These are phyloP conservation scores for Palythoa heliodiscus DNA, from an alignment of 92 coral and sea anemone genomes.

Conservation along the genomic window DNA sequence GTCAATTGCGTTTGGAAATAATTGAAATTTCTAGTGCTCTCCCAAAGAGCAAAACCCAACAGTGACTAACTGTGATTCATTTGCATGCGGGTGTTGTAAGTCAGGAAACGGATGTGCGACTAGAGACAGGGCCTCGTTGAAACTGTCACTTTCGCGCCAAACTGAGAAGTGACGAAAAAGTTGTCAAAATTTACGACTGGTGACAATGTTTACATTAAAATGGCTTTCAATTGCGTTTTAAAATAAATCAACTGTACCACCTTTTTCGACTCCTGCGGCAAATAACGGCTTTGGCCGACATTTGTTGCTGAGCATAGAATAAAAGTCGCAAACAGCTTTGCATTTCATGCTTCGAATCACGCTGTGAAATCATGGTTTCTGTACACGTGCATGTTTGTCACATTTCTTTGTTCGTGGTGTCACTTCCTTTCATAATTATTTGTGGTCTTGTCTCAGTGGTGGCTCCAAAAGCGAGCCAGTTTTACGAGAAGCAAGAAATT, in stretches of 20 bases:
- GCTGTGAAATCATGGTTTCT: slow-evolving; percentile 38
- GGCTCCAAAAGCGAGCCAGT: background rate
- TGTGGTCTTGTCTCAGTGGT: slow-evolving; percentile 21
- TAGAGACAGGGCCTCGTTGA: slow-evolving; percentile 38
- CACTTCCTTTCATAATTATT: slow-evolving; percentile 29
- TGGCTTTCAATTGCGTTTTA: slow-evolving; percentile 2
- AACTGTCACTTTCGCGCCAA: slow-evolving; percentile 46
- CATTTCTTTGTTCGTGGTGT: slow-evolving; percentile 28
- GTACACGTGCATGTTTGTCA: slow-evolving; percentile 32
- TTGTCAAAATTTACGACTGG: slow-evolving; percentile 25
- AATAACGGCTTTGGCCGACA: background rate
- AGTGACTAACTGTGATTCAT: slow-evolving; percentile 41
- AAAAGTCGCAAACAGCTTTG: slow-evolving; percentile 11
- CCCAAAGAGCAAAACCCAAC: slow-evolving; percentile 44
- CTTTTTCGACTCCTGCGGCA: background rate
- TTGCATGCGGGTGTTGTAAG: slow-evolving; percentile 31
- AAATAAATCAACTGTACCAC: background rate
- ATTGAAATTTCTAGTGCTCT: slow-evolving; percentile 40
- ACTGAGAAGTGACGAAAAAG: slow-evolving; percentile 41
- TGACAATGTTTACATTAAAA: slow-evolving; percentile 29
- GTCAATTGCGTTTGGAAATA: slow-evolving; percentile 15
- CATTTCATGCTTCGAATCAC: background rate
- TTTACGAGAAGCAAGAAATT: slow-evolving; percentile 22
- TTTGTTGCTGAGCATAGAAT: background rate
- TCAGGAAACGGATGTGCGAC: slow-evolving; percentile 46